Percentiles rank a stretch among this genome's conserved stretches.
Evolutionary conservation across 2,113 vertebrate species (phyloP).

Genomic region (Rhabdornis inornatus): DNA sequence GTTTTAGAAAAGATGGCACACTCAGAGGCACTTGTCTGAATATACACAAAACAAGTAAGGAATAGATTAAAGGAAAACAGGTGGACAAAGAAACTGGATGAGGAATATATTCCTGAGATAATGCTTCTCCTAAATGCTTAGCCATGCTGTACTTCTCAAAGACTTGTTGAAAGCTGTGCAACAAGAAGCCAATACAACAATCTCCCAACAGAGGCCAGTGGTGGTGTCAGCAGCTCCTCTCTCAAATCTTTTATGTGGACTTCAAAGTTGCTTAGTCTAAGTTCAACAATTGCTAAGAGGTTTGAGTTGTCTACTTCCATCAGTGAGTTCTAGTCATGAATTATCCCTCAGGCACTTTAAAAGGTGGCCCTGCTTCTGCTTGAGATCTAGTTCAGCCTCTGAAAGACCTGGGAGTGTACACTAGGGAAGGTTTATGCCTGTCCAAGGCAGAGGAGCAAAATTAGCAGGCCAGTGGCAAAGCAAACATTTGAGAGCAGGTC

Average conservation of each 20-base stretch:
- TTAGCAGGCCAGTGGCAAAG: not conserved
- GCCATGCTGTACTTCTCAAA: not conserved
- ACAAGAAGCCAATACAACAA: not conserved
- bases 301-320: not conserved
- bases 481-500: not conserved
- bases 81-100: not conserved
- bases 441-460: not conserved
- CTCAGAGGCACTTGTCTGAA: not conserved
- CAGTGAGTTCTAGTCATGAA: not conserved
- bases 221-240: not conserved
- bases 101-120: not conserved
- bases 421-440: fast-evolving
- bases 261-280: not conserved
- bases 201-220: not conserved
- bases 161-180: not conserved
- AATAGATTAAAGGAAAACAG: not conserved
- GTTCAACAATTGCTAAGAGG: not conserved
- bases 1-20: not conserved
- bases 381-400: not conserved
- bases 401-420: not conserved
- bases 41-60: not conserved
- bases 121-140: not conserved
- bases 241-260: not conserved
- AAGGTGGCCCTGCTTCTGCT: not conserved
- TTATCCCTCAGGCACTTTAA: not conserved